Base-by-base conservation (phyloP, 1,140 invertebrate genomes). In the Drosophila prosaltans region DNA sequence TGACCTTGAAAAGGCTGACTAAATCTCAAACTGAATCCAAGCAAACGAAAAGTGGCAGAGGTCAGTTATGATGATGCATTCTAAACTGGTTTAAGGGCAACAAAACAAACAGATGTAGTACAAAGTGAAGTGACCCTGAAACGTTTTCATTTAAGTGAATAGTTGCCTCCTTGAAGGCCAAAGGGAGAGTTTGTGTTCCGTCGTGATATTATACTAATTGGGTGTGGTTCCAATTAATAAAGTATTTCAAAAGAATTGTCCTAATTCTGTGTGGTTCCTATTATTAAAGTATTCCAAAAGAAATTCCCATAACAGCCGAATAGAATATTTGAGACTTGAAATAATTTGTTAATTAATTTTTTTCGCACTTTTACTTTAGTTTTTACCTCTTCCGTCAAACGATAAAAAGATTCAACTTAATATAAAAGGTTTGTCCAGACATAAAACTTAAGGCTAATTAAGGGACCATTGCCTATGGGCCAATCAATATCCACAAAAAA, bases 261-360 rank as follows among this genome's bases (percentile, higher is more conserved):
- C 16, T 16, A 16, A 75, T 75, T 32, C 69, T 6, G 45, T n/a
- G 26, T 61, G 45, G 70, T 64, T 63, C 69, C 74, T 75, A 86
- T 85, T 81, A 85, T 86, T 85, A 72, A 85, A 86, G 75, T 71
- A 85, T 81, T 58, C 62, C 26, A 51, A 4, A 71, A 58, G 16
- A 16, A 16, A 16, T 16, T 28, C 28, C 24, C 45, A 54, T 75
- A 69, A 40, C 40, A 54, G 58, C 16, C 39, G 26, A 40, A 57
- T 62, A 68, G 72, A 74, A 75, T 32, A 58, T 30, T 48, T 41
- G 43, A 41, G 58, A 69, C 26, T 41, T 26, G 62, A 61, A 75
- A 62, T 75, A 75, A 75, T 75, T 75, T 75, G 75, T 75, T 65
- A 36, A 36, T 36, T 36, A 36, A 7, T 36, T 65, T 63, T 58